Evolutionary conservation across 2,797 vertebrate species (phyloP).

Genomic region (Buceros bicornis): DNA sequence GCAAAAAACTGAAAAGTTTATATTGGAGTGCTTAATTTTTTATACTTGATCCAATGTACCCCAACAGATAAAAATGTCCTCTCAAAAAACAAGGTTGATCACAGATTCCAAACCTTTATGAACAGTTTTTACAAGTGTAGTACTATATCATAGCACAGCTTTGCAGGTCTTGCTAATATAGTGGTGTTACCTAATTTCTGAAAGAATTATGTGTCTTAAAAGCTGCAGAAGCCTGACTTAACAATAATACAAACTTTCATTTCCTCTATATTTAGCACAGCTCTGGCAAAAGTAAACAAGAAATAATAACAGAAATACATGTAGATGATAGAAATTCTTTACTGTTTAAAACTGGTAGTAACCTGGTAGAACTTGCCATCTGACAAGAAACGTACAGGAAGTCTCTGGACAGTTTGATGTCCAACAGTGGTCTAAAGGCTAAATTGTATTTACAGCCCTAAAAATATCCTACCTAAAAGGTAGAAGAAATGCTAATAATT

Average conservation of each 20-base stretch:
- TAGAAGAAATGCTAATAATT: not conserved
- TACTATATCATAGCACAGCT: not conserved
- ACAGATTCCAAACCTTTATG: not conserved
- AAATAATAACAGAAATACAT: not conserved
- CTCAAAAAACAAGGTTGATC: conserved; percentile 13
- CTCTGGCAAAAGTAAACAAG: not conserved
- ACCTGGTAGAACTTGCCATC: not conserved
- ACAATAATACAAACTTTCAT: not conserved
- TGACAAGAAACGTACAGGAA: not conserved
- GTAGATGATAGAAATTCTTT: not conserved
- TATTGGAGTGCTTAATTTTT: not conserved
- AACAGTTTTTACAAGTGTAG: not conserved
- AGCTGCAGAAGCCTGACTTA: not conserved
- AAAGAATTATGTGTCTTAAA: not conserved
- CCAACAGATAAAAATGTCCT: conserved; percentile 58
- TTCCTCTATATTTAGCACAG: not conserved
- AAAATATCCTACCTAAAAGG: not conserved
- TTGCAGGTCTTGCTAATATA: not conserved
- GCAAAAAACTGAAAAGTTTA: not conserved
- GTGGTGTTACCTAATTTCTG: not conserved
- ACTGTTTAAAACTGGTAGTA: not conserved
- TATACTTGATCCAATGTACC: conserved; percentile 33
- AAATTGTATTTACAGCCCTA: not conserved
- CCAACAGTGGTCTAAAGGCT: not conserved
- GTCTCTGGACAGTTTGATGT: not conserved